Conservation (phyloP, 2,797 vertebrate species). For the Labroides dimidiatus region DNA sequence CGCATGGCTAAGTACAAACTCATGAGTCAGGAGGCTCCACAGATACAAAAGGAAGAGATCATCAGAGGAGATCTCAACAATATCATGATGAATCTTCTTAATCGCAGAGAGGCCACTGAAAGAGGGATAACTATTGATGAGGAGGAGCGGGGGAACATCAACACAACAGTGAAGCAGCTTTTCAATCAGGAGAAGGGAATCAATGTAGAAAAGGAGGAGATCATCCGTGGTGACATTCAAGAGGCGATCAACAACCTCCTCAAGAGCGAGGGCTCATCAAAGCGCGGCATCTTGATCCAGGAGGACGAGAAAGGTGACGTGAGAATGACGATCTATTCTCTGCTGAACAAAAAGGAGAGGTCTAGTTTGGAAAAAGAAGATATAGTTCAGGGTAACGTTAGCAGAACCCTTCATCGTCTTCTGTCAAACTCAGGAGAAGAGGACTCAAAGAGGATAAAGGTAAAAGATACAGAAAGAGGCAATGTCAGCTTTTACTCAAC, state of each 20-base stretch:
- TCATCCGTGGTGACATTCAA: conserved; percentile 90
- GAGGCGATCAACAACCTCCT: conserved; percentile 91
- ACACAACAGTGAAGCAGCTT: conserved; percentile 88
- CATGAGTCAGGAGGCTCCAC: conserved; percentile 88
- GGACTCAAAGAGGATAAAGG: conserved; percentile 80
- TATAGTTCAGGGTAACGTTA: conserved; percentile 89
- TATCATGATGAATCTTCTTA: conserved; percentile 93
- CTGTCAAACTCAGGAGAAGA: conserved; percentile 84
- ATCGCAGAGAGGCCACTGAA: conserved; percentile 81
- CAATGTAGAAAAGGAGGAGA: conserved; percentile 87
- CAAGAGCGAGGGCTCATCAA: conserved; percentile 82
- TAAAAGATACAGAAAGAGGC: conserved; percentile 89
- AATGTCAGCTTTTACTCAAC: conserved; percentile 96
- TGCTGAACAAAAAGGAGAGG: conserved; percentile 87
- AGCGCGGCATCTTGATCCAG: conserved; percentile 93
- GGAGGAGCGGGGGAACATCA: conserved; percentile 90
- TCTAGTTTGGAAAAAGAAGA: conserved; percentile 82
- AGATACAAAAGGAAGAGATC: conserved; percentile 92
- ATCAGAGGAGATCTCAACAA: conserved; percentile 89
- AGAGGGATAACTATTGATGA: conserved; percentile 84
- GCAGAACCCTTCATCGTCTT: conserved; percentile 86
- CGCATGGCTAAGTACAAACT: conserved; percentile 95
- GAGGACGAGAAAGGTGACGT: conserved; percentile 94
- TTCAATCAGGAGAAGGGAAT: conserved; percentile 84
- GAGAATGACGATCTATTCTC: conserved; percentile 94